A percentile compares a stretch with the other conserved stretches of the same genome.
Evolutionary conservation across 1,140 invertebrate species (phyloP).

Genomic region (Leptinotarsa texana): DNA sequence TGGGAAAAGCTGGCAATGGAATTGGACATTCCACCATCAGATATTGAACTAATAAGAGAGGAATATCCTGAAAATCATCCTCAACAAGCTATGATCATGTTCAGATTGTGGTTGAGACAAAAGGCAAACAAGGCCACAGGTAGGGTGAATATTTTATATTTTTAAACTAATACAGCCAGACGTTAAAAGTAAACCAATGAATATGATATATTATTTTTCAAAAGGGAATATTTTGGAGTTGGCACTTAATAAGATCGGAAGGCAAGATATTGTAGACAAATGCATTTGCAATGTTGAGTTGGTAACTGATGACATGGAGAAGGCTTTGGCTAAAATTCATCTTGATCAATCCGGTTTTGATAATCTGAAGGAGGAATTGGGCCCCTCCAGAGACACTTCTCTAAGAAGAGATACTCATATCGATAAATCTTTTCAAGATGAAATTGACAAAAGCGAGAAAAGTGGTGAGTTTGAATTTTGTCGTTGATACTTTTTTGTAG

Average conservation of each 20-base stretch:
- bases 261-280: slow-evolving; percentile 79
- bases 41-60: slow-evolving; percentile 72
- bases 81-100: slow-evolving; percentile 78
- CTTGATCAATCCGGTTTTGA: slow-evolving; percentile 80
- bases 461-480: slow-evolving; percentile 40
- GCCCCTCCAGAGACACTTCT: slow-evolving; percentile 66
- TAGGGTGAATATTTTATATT: slow-evolving; percentile 41
- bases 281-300: slow-evolving; percentile 81
- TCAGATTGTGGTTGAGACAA: slow-evolving; percentile 68
- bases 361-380: slow-evolving; percentile 73
- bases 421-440: slow-evolving; percentile 59
- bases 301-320: slow-evolving; percentile 79
- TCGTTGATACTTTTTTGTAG: background rate
- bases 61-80: slow-evolving; percentile 71
- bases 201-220: too few relatives aligned
- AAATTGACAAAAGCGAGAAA: slow-evolving; percentile 48
- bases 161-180: background rate
- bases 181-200: background rate
- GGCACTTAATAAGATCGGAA: slow-evolving; percentile 71
- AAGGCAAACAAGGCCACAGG: slow-evolving; percentile 68
- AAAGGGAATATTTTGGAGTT: slow-evolving; percentile 75
- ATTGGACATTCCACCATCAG: slow-evolving; percentile 69
- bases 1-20: slow-evolving; percentile 74
- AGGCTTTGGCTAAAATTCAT: slow-evolving; percentile 74
- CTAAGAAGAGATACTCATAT: slow-evolving; percentile 65